phyloP scores from a whole-genome alignment of 2,888 invertebrate genomes.

The Coenonympha arcania region DNA sequence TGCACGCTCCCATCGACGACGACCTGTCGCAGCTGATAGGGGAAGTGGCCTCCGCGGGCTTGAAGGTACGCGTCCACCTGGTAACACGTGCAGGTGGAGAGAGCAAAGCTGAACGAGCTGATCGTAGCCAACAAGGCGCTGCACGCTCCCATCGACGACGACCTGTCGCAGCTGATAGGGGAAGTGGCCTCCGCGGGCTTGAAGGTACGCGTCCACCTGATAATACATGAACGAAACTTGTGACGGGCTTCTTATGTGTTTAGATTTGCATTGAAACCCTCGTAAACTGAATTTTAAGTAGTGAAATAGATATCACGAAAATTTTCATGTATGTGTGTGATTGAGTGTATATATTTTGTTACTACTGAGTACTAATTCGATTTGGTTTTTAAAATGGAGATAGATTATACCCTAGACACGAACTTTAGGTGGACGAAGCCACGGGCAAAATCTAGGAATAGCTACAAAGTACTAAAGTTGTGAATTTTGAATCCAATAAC shows the following conservation, averaged over 20 bases:
- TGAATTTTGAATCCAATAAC: too few species aligned
- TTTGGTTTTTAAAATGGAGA: too few species aligned
- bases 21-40: slow-evolving; percentile 81
- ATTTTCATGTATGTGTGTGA: background rate
- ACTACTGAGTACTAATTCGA: too few species aligned
- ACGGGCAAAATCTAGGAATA: too few species aligned
- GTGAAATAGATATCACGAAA: background rate
- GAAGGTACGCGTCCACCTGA: slow-evolving; percentile 42
- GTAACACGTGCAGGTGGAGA: slow-evolving; percentile 79
- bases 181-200: slow-evolving; percentile 72
- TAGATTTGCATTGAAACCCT: too few species aligned
- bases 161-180: slow-evolving; percentile 79
- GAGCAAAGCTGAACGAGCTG: slow-evolving; percentile 86
- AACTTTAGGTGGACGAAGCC: too few species aligned
- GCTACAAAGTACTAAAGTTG: too few species aligned
- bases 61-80: slow-evolving; percentile 44
- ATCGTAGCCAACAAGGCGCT: slow-evolving; percentile 90
- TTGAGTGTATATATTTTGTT: too few species aligned
- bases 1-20: slow-evolving; percentile 87
- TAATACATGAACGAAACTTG: too few species aligned
- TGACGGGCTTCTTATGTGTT: background rate
- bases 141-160: slow-evolving; percentile 87
- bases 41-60: slow-evolving; percentile 71
- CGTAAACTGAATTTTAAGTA: too few species aligned
- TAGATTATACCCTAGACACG: too few species aligned